These are phyloP conservation scores for Marisa cornuarietis DNA, from an alignment of 1,140 invertebrate species.

Conservation along the genomic window DNA sequence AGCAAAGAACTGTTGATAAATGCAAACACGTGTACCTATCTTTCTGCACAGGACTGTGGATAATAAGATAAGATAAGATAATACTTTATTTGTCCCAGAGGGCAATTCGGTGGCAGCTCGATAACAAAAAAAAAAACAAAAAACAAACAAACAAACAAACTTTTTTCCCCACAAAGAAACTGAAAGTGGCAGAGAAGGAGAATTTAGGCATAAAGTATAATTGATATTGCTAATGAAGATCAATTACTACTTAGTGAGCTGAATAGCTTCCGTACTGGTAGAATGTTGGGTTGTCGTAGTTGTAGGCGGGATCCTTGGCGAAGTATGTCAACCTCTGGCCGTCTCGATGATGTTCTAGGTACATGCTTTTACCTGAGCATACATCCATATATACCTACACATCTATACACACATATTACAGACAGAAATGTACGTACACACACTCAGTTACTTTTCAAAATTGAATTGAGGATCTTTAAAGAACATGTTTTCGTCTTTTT, in stretches of 20 bases:
- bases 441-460: too few relatives aligned
- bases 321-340: constrained; percentile 15
- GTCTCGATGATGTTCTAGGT: constrained; percentile 21
- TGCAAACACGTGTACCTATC: too few relatives aligned
- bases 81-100: too few relatives aligned
- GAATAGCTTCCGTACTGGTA: constrained; percentile 13
- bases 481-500: neutral
- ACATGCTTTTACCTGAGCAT: neutral
- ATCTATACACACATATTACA: neutral
- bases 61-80: too few relatives aligned
- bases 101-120: too few relatives aligned
- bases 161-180: too few relatives aligned
- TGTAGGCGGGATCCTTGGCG: constrained; percentile 20
- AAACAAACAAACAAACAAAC: too few relatives aligned
- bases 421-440: neutral
- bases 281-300: constrained; percentile 25
- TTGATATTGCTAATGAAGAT: neutral
- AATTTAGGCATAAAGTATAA: too few relatives aligned
- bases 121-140: too few relatives aligned
- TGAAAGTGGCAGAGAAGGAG: too few relatives aligned
- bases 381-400: neutral
- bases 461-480: neutral
- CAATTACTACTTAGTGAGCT: neutral
- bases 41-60: too few relatives aligned
- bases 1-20: too few relatives aligned